These are phyloP conservation scores for Panagrolaimus sp. DNA, from an alignment of 1,140 invertebrate genomes.

Conservation along the genomic window DNA sequence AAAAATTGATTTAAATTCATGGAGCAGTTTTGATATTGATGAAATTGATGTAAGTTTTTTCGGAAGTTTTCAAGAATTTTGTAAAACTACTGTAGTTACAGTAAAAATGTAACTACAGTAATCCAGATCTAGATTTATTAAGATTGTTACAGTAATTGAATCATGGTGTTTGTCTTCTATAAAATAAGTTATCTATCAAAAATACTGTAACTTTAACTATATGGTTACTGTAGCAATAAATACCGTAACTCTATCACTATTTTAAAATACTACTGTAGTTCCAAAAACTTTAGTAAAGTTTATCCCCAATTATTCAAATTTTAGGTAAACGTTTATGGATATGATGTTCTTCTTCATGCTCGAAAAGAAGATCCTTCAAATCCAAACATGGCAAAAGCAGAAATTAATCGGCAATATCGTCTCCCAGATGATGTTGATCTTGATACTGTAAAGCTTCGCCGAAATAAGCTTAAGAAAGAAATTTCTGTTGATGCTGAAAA, in stretches of 20 bases:
- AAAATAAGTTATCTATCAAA: no score
- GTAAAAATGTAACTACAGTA: no score
- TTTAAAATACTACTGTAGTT: no score
- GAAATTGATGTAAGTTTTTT: conserved; percentile 27
- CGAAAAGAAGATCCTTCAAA: conserved; percentile 30
- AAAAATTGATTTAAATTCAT: conserved; percentile 26
- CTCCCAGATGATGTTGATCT: conserved; percentile 36
- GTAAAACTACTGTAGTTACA: neutral
- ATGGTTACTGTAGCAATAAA: no score
- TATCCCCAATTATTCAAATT: no score
- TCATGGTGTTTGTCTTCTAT: no score
- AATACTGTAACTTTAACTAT: no score
- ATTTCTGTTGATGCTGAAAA: conserved; percentile 24
- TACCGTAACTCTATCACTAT: no score
- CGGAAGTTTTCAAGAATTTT: neutral
- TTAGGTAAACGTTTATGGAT: conserved; percentile 30
- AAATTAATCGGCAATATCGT: conserved; percentile 35
- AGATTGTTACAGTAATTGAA: no score
- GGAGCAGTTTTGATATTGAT: conserved; percentile 27
- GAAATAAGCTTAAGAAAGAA: conserved; percentile 18
- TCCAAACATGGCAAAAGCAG: conserved; percentile 24
- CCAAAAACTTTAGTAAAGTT: no score
- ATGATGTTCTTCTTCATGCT: conserved; percentile 37
- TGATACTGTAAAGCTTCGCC: conserved; percentile 27
- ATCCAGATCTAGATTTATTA: no score